Percentiles rank a stretch among this genome's conserved stretches.
These are phyloP conservation scores for Alethe diademata DNA, from an alignment of 2,113 vertebrate species.

Conservation along the genomic window DNA sequence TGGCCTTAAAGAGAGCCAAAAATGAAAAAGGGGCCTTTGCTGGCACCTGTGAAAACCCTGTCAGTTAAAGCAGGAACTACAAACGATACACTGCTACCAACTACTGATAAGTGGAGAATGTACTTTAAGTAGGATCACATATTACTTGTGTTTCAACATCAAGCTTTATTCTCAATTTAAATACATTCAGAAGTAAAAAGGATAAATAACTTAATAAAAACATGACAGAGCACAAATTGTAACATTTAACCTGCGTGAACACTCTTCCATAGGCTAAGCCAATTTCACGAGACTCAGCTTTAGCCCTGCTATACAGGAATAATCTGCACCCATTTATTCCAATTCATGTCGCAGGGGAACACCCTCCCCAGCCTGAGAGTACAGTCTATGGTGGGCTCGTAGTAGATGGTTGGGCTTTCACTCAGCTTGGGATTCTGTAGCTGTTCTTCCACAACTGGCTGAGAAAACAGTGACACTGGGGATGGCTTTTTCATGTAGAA, in stretches of 20 bases:
- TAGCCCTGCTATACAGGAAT: conserved; percentile 27
- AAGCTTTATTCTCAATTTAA: conserved; percentile 8
- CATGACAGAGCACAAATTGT: not conserved
- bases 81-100: rapidly evolving
- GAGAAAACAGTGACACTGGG: conserved; percentile 78
- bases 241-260: not conserved
- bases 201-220: conserved; percentile 30
- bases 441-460: not conserved
- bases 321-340: conserved; percentile 82
- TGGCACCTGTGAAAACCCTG: rapidly evolving
- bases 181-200: conserved; percentile 25
- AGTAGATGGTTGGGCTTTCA: conserved; percentile 63
- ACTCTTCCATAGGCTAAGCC: not conserved
- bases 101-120: not conserved
- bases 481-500: conserved; percentile 64
- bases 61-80: not conserved
- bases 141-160: not conserved
- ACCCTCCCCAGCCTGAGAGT: conserved; percentile 81
- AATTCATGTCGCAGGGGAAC: conserved; percentile 86
- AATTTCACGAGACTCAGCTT: not conserved
- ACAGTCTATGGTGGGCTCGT: conserved; percentile 88
- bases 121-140: rapidly evolving
- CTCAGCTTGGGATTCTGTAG: not conserved
- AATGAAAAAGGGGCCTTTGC: rapidly evolving
- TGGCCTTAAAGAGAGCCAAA: not conserved